Conservation (phyloP, 2,113 vertebrate species). For the Anseranas semipalmata region DNA sequence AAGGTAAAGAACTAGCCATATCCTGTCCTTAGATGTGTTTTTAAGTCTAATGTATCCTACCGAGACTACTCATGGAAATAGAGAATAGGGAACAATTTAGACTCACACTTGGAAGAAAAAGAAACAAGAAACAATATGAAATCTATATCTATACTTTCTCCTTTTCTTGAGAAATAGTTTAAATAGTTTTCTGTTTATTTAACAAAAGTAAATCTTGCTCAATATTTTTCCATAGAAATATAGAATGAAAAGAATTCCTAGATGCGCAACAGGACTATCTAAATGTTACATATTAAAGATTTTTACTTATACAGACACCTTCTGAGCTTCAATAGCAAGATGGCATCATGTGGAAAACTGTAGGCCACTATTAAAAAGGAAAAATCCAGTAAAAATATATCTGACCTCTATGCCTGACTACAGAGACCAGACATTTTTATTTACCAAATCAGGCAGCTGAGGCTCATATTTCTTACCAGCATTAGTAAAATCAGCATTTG, state of each 20-base stretch:
- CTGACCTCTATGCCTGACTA: neutral
- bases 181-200: conserved; percentile 41
- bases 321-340: conserved; percentile 2
- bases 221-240: conserved; percentile 55
- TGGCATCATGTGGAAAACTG: neutral
- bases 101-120: conserved; percentile 20
- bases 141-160: conserved; percentile 20
- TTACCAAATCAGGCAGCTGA: conserved; percentile 3
- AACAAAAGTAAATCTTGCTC: conserved; percentile 64
- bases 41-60: neutral
- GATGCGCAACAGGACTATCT: conserved; percentile 2
- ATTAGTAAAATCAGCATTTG: neutral
- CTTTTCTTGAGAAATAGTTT: conserved; percentile 32
- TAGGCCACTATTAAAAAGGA: neutral
- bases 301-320: neutral
- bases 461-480: neutral
- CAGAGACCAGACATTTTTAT: neutral
- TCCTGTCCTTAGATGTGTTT: neutral
- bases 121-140: conserved; percentile 6
- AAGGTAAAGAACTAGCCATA: neutral
- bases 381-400: neutral
- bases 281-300: conserved; percentile 1
- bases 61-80: neutral
- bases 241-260: conserved; percentile 60
- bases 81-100: neutral